Evolutionary conservation across 2,888 invertebrate species (phyloP), one percentile per base, ranked within the genome.

Genomic region (Lepidochitona cinerea): DNA sequence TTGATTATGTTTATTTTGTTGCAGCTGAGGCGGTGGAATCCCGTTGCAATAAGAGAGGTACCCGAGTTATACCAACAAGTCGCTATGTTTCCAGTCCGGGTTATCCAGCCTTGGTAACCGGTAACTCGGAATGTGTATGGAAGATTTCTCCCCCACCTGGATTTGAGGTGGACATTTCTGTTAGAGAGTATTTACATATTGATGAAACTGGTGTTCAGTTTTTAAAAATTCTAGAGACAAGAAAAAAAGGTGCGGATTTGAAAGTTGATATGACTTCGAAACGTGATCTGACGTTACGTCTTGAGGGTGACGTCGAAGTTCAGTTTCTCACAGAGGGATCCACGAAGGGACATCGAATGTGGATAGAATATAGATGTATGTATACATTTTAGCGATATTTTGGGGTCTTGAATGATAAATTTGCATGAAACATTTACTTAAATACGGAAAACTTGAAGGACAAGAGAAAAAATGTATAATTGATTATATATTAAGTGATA

Each of bases 361-460:
- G 66, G 66, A 18, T 66, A n/a, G 66, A 66, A 36, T 66, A 66
- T 26, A 18, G 66, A 3, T 37, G 66, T 66, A 66, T n/a, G 66
- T 59, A n/a, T n/a, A n/a, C n/a, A n/a, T n/a, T n/a, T n/a, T n/a
- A n/a, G n/a, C n/a, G n/a, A n/a, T n/a, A n/a, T n/a, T n/a, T n/a
- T n/a, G n/a, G n/a, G n/a, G n/a, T n/a, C n/a, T n/a, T n/a, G n/a
- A n/a, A n/a, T n/a, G n/a, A n/a, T n/a, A n/a, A n/a, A n/a, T n/a
- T n/a, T n/a, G n/a, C n/a, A n/a, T n/a, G n/a, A n/a, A n/a, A n/a
- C n/a, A n/a, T n/a, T n/a, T n/a, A n/a, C n/a, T n/a, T n/a, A n/a
- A n/a, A n/a, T n/a, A n/a, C n/a, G n/a, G n/a, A n/a, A n/a, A n/a
- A n/a, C n/a, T n/a, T n/a, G n/a, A n/a, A n/a, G n/a, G n/a, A n/a